Conservation (phyloP, 2,797 vertebrate genomes). For the Chromobotia macracanthus region DNA sequence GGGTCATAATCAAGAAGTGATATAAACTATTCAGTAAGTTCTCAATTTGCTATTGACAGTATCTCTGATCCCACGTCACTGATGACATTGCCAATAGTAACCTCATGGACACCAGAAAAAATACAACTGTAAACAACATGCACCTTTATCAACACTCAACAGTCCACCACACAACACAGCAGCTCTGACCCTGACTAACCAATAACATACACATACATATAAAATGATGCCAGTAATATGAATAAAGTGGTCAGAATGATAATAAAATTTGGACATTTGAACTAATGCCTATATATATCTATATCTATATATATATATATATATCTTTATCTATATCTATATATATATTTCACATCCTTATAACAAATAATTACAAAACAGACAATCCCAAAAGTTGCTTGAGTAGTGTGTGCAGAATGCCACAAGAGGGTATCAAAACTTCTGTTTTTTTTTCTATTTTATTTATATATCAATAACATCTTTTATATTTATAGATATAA, state of each 20-base stretch:
- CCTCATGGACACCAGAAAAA: neutral
- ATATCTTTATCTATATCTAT: no score
- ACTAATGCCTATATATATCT: no score
- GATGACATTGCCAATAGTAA: neutral
- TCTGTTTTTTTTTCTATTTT: neutral
- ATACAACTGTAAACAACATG: neutral
- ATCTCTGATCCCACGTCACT: neutral
- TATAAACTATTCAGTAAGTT: neutral
- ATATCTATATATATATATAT: no score
- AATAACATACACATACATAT: neutral
- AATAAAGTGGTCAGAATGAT: no score
- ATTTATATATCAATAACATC: neutral
- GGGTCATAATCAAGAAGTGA: neutral
- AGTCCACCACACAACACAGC: neutral
- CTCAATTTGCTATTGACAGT: neutral
- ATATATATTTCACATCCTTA: no score
- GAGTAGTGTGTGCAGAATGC: neutral
- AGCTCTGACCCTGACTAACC: neutral
- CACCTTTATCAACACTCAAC: neutral
- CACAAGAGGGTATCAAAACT: slow-evolving; percentile 4
- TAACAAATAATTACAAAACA: no score
- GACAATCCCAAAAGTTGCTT: no score
- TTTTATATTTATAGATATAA: neutral
- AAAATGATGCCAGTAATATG: neutral
- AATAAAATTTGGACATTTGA: no score